Evolutionary conservation across 2,113 vertebrate species (phyloP).

Genomic region (Tachysurus vachellii): DNA sequence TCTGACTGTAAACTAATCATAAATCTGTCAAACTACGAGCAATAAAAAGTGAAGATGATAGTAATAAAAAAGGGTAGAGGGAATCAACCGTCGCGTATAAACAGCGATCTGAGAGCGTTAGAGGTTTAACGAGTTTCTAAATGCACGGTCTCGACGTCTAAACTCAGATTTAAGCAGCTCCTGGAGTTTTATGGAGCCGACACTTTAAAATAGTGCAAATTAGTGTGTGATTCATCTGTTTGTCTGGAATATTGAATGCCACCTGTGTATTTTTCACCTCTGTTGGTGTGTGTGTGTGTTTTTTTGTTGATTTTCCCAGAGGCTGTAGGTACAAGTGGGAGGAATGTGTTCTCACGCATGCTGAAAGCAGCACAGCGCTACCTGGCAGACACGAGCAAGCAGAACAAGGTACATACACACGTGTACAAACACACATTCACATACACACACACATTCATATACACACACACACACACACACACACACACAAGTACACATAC

Average conservation of each 20-base stretch:
- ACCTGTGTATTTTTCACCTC: neutral
- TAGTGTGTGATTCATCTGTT: constrained; percentile 4
- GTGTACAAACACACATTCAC: neutral
- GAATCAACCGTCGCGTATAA: neutral
- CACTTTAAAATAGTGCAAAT: neutral
- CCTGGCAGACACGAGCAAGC: constrained; percentile 56
- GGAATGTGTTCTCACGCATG: constrained; percentile 59
- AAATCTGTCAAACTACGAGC: neutral
- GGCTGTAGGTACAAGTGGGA: constrained; percentile 39
- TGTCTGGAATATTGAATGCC: constrained; percentile 9
- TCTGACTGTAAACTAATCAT: neutral
- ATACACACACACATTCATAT: neutral
- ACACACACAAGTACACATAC: neutral
- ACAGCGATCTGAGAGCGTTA: neutral
- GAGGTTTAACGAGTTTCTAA: neutral
- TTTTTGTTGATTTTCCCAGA: constrained; percentile 40
- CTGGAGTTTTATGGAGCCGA: neutral
- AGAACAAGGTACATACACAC: constrained; percentile 30
- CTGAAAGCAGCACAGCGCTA: constrained; percentile 63
- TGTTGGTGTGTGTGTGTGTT: neutral
- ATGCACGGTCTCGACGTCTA: neutral
- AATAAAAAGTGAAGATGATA: neutral
- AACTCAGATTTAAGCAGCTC: neutral
- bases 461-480: neutral
- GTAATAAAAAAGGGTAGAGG: neutral